A percentile compares a stretch with the other conserved stretches of the same genome.
Conservation (phyloP, 2,113 vertebrate genomes). For the Paramisgurnus dabryanus region DNA sequence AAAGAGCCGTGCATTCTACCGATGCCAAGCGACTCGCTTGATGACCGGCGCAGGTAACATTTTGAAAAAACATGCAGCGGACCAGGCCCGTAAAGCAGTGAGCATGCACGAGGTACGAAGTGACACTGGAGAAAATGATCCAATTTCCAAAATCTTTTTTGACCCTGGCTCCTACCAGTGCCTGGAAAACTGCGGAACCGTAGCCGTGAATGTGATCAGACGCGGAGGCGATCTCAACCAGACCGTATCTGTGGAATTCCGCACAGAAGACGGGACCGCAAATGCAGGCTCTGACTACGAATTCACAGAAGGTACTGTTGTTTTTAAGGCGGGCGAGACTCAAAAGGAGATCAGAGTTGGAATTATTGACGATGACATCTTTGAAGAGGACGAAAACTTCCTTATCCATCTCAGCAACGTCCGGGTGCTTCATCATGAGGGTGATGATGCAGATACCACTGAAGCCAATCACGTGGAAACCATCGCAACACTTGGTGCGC, state of each 20-base stretch:
- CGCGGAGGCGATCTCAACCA: slow-evolving; percentile 89
- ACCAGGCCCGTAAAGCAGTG: slow-evolving; percentile 95
- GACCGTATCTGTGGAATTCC: slow-evolving; percentile 89
- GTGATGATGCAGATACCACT: slow-evolving; percentile 69
- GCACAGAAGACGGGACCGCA: slow-evolving; percentile 95
- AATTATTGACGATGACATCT: slow-evolving; percentile 97
- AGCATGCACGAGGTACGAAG: slow-evolving; percentile 96
- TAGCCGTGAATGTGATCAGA: slow-evolving; percentile 87
- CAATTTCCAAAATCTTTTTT: slow-evolving; percentile 90
- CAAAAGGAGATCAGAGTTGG: slow-evolving; percentile 94
- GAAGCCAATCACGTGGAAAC: slow-evolving; percentile 79
- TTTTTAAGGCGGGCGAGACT: slow-evolving; percentile 94
- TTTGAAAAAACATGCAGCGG: slow-evolving; percentile 94
- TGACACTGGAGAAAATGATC: slow-evolving; percentile 83
- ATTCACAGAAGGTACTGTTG: slow-evolving; percentile 92
- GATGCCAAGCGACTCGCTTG: slow-evolving; percentile 95
- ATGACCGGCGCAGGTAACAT: slow-evolving; percentile 99
- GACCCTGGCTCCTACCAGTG: slow-evolving; percentile 96
- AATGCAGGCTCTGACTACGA: slow-evolving; percentile 98
- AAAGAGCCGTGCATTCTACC: slow-evolving; percentile 97
- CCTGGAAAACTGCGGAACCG: slow-evolving; percentile 96
- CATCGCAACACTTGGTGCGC: slow-evolving; percentile 83
- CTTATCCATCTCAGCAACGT: slow-evolving; percentile 92
- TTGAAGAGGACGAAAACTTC: slow-evolving; percentile 99
- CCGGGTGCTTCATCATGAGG: slow-evolving; percentile 77